Conservation (phyloP, 1,140 invertebrate genomes). For the Globodera ellingtonae region DNA sequence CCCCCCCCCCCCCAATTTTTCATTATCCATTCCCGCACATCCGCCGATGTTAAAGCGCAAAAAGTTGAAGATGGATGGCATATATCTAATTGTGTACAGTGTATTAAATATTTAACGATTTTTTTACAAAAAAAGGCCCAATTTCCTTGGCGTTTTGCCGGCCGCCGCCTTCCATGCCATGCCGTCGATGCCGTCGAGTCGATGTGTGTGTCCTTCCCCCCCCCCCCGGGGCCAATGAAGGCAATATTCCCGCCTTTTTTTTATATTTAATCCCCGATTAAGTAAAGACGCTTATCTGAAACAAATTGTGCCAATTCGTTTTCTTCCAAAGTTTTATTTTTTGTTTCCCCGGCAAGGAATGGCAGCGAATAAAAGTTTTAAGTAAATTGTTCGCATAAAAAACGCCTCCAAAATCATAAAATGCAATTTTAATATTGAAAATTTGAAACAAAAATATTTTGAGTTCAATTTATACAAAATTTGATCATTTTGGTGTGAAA, state of each 20-base stretch:
- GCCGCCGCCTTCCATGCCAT: no score
- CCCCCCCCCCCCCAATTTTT: no score
- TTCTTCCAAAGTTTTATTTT: neutral
- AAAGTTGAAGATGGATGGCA: neutral
- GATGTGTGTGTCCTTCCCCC: neutral
- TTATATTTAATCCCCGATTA: neutral
- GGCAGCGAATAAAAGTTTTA: neutral
- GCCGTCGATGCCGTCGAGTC: no score
- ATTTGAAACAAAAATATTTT: slow-evolving; percentile 5
- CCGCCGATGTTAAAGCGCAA: neutral
- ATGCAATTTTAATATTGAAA: neutral
- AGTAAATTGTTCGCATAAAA: neutral
- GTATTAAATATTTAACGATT: slow-evolving; percentile 6
- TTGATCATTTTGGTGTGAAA: no score
- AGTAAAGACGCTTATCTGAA: neutral
- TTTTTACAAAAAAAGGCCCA: neutral
- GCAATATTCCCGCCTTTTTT: neutral
- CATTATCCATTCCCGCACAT: neutral
- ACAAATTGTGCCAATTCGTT: neutral
- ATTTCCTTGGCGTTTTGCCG: neutral
- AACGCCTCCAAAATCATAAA: neutral
- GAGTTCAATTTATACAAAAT: neutral
- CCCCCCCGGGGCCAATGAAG: neutral
- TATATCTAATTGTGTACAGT: neutral
- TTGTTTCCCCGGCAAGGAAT: neutral